phyloP scores from a whole-genome alignment of 2,888 invertebrate genomes.

The Megaustenia siamemsis region DNA sequence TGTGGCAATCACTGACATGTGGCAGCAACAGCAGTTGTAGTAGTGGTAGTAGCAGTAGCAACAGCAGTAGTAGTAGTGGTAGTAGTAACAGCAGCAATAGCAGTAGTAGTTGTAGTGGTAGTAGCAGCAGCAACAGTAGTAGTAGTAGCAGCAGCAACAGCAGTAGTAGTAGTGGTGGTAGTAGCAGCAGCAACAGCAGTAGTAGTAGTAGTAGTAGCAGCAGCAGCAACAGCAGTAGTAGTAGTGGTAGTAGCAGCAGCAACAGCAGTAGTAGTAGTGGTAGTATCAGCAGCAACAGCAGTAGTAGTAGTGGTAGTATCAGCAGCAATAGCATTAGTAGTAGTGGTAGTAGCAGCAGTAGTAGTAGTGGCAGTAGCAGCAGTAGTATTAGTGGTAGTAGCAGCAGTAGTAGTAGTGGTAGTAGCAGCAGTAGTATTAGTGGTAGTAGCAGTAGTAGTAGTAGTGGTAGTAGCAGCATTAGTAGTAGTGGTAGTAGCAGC shows the following conservation, averaged over 20 bases:
- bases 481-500: too few species aligned
- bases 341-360: slow-evolving; percentile 34
- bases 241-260: slow-evolving; percentile 34
- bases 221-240: neutral
- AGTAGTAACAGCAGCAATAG: neutral
- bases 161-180: neutral
- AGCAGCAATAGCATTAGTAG: slow-evolving; percentile 20
- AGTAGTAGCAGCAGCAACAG: slow-evolving; percentile 7
- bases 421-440: too few species aligned
- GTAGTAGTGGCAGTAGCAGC: too few species aligned
- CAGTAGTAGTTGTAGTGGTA: neutral
- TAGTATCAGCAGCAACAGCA: slow-evolving; percentile 25
- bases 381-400: neutral
- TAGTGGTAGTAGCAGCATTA: too few species aligned
- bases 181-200: neutral
- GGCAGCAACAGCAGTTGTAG: too few species aligned
- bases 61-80: slow-evolving; percentile 1
- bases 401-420: neutral
- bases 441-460: too few species aligned
- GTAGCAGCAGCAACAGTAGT: neutral
- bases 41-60: neutral
- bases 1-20: too few species aligned
- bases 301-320: neutral
- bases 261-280: slow-evolving; percentile 38
- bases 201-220: neutral